Conservation (phyloP, 2,888 invertebrate species). For the Leucophora obtusa region DNA sequence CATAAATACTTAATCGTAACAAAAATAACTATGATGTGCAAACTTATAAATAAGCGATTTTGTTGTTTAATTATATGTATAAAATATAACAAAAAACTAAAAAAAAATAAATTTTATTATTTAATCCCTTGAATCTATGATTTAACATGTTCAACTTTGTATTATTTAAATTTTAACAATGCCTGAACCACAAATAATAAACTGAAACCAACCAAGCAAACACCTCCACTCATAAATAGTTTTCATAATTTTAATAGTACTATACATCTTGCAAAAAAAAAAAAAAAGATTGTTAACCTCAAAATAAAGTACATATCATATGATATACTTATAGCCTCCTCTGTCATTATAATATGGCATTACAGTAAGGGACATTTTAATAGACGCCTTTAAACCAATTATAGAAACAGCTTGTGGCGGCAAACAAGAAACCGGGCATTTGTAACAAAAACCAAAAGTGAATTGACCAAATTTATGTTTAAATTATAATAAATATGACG, state of each 20-base stretch:
- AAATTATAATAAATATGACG: too few relatives aligned
- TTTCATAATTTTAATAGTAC: too few relatives aligned
- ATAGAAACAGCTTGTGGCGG: too few relatives aligned
- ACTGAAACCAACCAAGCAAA: not conserved
- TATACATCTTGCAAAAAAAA: not conserved
- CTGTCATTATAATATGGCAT: not conserved
- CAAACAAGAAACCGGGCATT: too few relatives aligned
- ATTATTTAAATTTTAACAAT: not conserved
- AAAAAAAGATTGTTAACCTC: constrained; percentile 52
- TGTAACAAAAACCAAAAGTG: too few relatives aligned
- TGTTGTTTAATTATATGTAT: not conserved
- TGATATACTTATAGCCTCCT: too few relatives aligned
- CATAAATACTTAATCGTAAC: not conserved
- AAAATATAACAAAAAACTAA: not conserved
- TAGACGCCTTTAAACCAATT: too few relatives aligned
- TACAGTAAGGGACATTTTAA: too few relatives aligned
- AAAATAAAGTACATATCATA: not conserved
- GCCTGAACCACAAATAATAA: not conserved
- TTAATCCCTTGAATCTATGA: not conserved
- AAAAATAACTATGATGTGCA: not conserved
- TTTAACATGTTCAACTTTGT: not conserved
- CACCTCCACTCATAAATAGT: not conserved
- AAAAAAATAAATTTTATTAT: not conserved
- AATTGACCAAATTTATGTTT: too few relatives aligned
- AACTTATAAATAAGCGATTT: not conserved